phyloP scores from a whole-genome alignment of 23 tunicate species.

The Halocynthia aurantium region DNA sequence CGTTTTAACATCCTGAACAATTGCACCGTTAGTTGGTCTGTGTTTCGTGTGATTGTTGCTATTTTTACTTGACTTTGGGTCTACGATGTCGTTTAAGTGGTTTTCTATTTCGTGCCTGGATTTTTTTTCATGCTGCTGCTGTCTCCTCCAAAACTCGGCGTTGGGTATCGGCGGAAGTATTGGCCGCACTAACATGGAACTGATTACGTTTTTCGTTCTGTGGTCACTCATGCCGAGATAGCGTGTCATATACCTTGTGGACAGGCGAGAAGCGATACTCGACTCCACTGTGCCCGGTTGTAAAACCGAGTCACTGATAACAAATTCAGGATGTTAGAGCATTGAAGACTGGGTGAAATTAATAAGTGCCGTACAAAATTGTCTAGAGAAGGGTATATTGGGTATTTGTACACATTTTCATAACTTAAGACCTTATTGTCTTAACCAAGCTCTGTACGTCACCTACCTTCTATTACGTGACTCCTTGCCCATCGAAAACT shows the following conservation, averaged over 20 bases:
- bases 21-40: not conserved
- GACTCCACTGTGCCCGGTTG: too few species aligned
- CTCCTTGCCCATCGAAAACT: too few species aligned
- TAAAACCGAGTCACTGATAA: too few species aligned
- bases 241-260: not conserved
- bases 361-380: too few species aligned
- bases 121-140: not conserved
- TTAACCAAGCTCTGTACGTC: too few species aligned
- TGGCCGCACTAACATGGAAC: conserved; percentile 22
- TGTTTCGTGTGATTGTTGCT: not conserved
- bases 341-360: too few species aligned
- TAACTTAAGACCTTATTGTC: too few species aligned
- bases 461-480: too few species aligned
- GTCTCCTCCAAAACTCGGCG: too few species aligned
- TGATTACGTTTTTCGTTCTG: not conserved
- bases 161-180: conserved; percentile 10
- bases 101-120: not conserved
- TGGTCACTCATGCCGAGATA: conserved; percentile 5
- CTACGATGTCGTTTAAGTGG: not conserved
- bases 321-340: too few species aligned
- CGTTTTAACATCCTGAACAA: not conserved
- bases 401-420: too few species aligned
- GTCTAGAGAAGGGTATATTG: too few species aligned
- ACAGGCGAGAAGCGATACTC: not conserved
- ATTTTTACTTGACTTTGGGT: not conserved